Base-by-base conservation (phyloP, 2,888 invertebrate species). In the Matsumyia berberina region DNA sequence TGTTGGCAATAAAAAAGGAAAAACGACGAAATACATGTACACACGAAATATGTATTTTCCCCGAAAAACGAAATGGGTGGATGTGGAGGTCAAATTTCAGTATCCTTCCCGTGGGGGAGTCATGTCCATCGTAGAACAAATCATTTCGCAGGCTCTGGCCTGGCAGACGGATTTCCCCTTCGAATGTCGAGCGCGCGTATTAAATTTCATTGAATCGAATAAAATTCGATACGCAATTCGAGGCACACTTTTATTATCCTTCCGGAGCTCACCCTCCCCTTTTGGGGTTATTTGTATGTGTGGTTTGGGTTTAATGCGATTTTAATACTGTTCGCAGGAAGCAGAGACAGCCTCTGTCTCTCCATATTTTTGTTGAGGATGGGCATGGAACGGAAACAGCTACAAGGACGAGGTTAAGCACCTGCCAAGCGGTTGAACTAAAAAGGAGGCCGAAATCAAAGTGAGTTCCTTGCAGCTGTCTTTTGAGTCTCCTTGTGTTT, bases 391-490 rank as follows among this genome's bases (percentile, higher is more conserved):
- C 37, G 64, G 58, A 19, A 62, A 31, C 64, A 67, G 37, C 51
- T 46, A 35, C 37, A 64, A 51, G 55, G 42, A 70, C 46, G 57
- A 64, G 69, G 76, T 70, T 81, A 81, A 81, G 64, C 69, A 81
- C 77, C 81, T 81, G 81, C 46, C 76, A 70, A 76, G 70, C 62
- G 62, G 49, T 69, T 81, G n/a, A 69, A 60, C 53, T 60, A 9
- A 55, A n/a, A 77, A 69, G 57, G 55, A 69, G 81, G 42, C 39
- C 70, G 35, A 58, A 81, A 76, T 81, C 76, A 76, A 77, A 77
- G 69, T 69, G 39, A 77, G 64, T 51, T 57, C 12, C 62, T 35
- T 53, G 15, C 53, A 53, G 60, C 17, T 29, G 51, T 33, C 42
- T 39, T 31, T 72, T 19, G 12, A 9, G 49, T 33, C 31, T 29